Percentiles rank a stretch among this genome's conserved stretches.
phyloP scores from a whole-genome alignment of 2,113 vertebrate species.

The Laticauda laticaudata region DNA sequence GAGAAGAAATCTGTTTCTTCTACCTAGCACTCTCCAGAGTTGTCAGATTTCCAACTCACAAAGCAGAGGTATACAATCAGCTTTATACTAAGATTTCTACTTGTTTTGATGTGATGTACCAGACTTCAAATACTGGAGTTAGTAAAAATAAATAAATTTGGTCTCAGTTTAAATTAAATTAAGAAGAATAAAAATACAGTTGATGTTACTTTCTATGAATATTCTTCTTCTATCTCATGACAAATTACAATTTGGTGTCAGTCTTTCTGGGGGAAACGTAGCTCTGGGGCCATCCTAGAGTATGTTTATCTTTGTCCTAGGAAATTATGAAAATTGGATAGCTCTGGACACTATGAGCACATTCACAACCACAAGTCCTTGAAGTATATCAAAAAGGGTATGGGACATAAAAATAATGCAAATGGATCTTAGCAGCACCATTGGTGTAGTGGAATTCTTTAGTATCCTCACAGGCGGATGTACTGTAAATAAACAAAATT shows the following conservation, averaged over 20 bases:
- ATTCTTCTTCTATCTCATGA: no score
- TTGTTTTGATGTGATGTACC: background rate
- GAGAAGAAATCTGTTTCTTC: slow-evolving; percentile 3
- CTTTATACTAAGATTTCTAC: background rate
- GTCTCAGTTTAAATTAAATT: background rate
- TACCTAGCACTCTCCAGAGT: background rate
- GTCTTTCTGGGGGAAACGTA: background rate
- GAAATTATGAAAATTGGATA: background rate
- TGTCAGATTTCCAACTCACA: background rate
- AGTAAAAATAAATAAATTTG: background rate
- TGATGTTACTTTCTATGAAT: no score
- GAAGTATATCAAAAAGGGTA: background rate
- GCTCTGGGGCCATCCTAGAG: background rate
- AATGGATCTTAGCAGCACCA: background rate
- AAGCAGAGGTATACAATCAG: background rate
- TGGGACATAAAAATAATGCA: background rate
- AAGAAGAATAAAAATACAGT: no score
- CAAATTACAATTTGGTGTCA: no score
- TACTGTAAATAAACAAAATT: background rate
- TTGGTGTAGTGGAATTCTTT: background rate
- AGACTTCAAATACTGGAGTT: background rate
- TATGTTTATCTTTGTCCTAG: background rate
- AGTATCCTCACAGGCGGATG: background rate
- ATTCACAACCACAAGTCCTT: background rate
- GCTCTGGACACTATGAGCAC: background rate